Conservation (phyloP, 2,888 invertebrate species). For the Prenolepis imparis region DNA sequence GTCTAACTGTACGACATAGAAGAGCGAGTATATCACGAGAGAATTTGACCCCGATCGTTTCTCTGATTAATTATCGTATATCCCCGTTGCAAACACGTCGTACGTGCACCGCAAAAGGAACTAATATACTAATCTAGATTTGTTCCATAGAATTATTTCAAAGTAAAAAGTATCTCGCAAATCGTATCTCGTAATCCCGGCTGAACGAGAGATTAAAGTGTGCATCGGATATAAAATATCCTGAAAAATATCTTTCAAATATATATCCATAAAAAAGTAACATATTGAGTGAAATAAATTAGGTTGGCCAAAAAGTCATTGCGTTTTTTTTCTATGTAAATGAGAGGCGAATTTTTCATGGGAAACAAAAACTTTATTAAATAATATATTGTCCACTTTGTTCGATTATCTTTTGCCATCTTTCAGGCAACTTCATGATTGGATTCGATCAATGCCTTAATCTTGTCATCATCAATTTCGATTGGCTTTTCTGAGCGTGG, state of each 20-base stretch:
- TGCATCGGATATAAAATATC: background rate
- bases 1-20: background rate
- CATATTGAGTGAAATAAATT: background rate
- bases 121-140: background rate
- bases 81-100: constrained; percentile 8
- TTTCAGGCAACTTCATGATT: no score
- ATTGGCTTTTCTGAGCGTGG: no score
- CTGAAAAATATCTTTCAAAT: background rate
- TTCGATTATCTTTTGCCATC: no score
- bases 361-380: no score
- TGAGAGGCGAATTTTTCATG: no score
- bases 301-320: no score
- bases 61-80: constrained; percentile 40
- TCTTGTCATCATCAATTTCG: no score
- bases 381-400: no score
- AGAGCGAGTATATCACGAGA: constrained; percentile 3
- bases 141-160: constrained; percentile 2
- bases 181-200: background rate
- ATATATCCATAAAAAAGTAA: background rate
- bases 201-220: background rate
- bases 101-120: background rate
- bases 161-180: background rate
- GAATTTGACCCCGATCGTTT: constrained; percentile 40
- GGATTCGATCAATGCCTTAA: no score
- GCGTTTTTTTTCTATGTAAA: no score